Evolutionary conservation across 2,797 vertebrate species (phyloP).

Genomic region (Chelmon rostratus): DNA sequence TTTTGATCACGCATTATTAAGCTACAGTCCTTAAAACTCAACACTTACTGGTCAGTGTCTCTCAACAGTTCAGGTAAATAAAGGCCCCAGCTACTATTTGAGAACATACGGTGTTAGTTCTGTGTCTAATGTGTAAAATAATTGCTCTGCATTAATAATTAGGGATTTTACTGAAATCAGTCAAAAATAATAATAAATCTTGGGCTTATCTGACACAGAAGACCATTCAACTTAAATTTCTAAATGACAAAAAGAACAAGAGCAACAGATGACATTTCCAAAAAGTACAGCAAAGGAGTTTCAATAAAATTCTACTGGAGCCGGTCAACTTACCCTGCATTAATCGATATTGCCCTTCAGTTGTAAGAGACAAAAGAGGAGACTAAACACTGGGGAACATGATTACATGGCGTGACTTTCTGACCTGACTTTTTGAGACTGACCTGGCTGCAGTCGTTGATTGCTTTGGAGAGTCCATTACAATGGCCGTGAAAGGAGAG

Average conservation of each 20-base stretch:
- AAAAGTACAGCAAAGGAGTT: conserved; percentile 2
- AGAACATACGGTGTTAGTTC: background rate
- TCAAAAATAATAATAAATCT: background rate
- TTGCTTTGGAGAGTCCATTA: conserved; percentile 41
- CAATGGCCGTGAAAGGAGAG: background rate
- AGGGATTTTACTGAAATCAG: background rate
- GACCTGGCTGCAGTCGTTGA: conserved; percentile 10
- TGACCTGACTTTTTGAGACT: conserved; percentile 36
- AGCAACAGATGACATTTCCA: conserved; percentile 25
- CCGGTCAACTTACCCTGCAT: conserved; percentile 18
- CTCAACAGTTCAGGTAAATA: background rate
- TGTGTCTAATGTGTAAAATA: background rate
- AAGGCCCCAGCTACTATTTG: background rate
- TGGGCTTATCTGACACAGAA: too few species aligned
- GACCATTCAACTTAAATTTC: background rate
- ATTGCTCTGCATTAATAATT: background rate
- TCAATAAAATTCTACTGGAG: conserved; percentile 25
- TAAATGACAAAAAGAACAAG: conserved; percentile 2
- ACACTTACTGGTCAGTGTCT: background rate
- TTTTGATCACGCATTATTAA: too few species aligned
- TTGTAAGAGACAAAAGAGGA: conserved; percentile 34
- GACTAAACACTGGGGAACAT: conserved; percentile 41
- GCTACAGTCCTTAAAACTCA: background rate
- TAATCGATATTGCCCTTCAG: conserved; percentile 48
- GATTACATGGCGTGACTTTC: conserved; percentile 44